Base-by-base conservation (phyloP, 1,140 invertebrate species). In the Telenomus remus region DNA sequence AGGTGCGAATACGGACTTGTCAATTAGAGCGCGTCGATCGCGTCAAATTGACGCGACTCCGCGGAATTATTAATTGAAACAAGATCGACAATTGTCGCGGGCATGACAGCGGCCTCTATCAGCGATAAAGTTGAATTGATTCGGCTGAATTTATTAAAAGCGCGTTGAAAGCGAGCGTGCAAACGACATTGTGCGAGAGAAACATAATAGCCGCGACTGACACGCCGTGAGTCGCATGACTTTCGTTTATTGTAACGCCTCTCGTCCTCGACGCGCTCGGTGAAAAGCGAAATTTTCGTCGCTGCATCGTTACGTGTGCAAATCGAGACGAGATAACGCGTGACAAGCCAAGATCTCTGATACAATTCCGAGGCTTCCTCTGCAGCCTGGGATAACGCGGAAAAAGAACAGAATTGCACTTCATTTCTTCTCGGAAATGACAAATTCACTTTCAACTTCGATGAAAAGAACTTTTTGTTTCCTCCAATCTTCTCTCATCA, bases 11-110 rank as follows among this genome's bases (percentile, higher is more conserved):
- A 27, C 19, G 19, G 6, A 6, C 2, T 27, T 27, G 19, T 27
- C 19, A 27, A 27, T 27, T 27, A 27, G 19, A 27, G 2, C 19
- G 19, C 19, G 46, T n/a, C 10, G 37, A 19, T 12, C 12, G 53
- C 56, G 46, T 42, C 59, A 50, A 72, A 72, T 72, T 72, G 57
- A 49, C 48, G 13, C 16, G 37, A 27, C 42, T 33, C 43, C 33
- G 34, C 59, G 50, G 60, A 56, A 56, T 72, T 72, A 72, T 72
- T 72, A 72, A 72, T 72, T 72, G 69, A 65, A 27, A 72, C 60
- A 48, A 64, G 60, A 72, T 72, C 54, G 60, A 49, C 55, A 65
- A 72, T 65, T 55, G 19, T 44, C 60, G 57, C 69, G 42, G 12
- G 55, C 69, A 53, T 72, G 69, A 72, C 54, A 65, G 59, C 54